Conservation (phyloP, 2,888 invertebrate genomes). For the Leptinotarsa juncta region DNA sequence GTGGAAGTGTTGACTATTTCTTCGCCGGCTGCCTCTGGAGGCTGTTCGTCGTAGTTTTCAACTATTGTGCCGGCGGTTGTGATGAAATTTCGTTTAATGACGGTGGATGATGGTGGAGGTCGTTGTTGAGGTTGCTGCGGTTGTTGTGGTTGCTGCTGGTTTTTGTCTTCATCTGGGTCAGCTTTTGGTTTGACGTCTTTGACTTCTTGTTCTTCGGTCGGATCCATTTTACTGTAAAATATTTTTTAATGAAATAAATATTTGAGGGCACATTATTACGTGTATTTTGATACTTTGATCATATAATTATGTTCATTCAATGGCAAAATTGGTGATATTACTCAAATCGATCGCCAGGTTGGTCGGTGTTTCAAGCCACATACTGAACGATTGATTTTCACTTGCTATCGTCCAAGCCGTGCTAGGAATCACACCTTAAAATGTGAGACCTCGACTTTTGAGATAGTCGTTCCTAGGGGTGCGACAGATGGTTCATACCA, state of each 20-base stretch:
- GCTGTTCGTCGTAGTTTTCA: constrained; percentile 52
- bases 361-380: too few species aligned
- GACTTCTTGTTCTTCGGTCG: constrained; percentile 43
- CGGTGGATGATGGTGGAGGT: constrained; percentile 41
- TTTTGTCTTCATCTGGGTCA: constrained; percentile 30
- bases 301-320: too few species aligned
- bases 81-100: constrained; percentile 57
- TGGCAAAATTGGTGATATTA: too few species aligned
- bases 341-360: too few species aligned
- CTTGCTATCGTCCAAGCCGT: too few species aligned
- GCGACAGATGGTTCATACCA: too few species aligned
- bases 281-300: too few species aligned
- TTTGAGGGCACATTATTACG: not conserved
- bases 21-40: constrained; percentile 59
- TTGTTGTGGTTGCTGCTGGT: constrained; percentile 23
- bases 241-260: not conserved
- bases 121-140: constrained; percentile 21
- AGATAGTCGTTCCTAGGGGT: too few species aligned
- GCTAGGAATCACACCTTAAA: too few species aligned
- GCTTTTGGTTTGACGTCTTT: constrained; percentile 42
- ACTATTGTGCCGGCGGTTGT: constrained; percentile 64
- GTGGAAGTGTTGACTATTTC: constrained; percentile 59
- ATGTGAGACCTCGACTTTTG: too few species aligned
- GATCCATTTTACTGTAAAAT: constrained; percentile 44
- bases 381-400: too few species aligned